These are phyloP conservation scores for Orthonyx spaldingii DNA, from an alignment of 2,113 vertebrate species.

Conservation along the genomic window DNA sequence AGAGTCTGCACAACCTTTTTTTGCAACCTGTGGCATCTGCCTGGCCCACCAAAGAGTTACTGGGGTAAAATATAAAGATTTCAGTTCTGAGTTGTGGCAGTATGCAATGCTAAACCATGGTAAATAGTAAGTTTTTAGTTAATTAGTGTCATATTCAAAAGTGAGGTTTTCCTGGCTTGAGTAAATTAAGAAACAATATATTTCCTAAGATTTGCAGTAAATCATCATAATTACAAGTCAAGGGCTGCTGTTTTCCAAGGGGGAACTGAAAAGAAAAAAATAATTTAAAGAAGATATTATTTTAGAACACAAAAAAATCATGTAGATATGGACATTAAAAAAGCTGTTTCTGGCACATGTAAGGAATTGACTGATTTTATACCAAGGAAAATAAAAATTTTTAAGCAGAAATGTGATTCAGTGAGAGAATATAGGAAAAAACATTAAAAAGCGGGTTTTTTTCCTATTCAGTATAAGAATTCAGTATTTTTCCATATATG, in stretches of 20 bases:
- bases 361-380: not conserved
- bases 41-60: not conserved
- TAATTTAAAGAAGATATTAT: not conserved
- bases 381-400: not conserved
- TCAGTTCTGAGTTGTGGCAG: not conserved
- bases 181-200: not conserved
- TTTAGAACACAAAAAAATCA: not conserved
- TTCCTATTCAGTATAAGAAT: not conserved
- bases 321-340: not conserved
- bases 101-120: not conserved
- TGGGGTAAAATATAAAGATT: not conserved
- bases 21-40: not conserved
- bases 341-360: rapidly evolving
- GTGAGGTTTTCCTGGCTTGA: not conserved
- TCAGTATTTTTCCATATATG: not conserved
- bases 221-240: not conserved
- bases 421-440: not conserved
- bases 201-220: not conserved
- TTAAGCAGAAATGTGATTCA: not conserved
- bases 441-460: rapidly evolving
- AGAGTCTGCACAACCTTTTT: not conserved
- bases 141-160: not conserved
- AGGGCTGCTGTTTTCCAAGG: not conserved
- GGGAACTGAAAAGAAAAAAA: rapidly evolving
- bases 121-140: not conserved